Percentiles rank a stretch among this genome's conserved stretches.
These are phyloP conservation scores for Gymnocephalus cernua DNA, from an alignment of 2,113 vertebrate species.

Conservation along the genomic window DNA sequence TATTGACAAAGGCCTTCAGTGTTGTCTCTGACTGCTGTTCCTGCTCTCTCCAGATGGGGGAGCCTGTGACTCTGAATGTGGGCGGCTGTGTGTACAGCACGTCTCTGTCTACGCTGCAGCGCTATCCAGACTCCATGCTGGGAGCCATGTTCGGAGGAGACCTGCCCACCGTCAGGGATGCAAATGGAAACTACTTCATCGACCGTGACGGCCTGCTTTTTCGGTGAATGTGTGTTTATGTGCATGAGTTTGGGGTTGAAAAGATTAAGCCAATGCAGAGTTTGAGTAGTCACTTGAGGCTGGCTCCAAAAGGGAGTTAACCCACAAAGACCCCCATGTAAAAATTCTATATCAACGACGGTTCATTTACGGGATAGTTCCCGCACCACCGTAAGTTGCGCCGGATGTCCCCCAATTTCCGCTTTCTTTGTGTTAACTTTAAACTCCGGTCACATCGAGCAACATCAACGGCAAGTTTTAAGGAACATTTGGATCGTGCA, in stretches of 20 bases:
- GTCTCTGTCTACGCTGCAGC: constrained; percentile 90
- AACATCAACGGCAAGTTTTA: too few relatives aligned
- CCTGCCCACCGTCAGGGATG: constrained; percentile 89
- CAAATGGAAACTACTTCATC: constrained; percentile 92
- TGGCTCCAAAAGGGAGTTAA: too few relatives aligned
- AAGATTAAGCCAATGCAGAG: too few relatives aligned
- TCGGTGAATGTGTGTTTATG: constrained; percentile 63
- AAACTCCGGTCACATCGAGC: too few relatives aligned
- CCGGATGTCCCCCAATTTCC: too few relatives aligned
- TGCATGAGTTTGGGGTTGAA: background rate
- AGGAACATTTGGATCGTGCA: too few relatives aligned
- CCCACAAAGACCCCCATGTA: too few relatives aligned
- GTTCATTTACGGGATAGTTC: too few relatives aligned
- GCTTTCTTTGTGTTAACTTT: too few relatives aligned
- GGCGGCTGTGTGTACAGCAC: constrained; percentile 94
- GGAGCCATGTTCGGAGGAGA: constrained; percentile 94
- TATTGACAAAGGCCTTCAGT: background rate
- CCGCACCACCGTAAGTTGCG: too few relatives aligned
- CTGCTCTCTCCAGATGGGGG: constrained; percentile 89
- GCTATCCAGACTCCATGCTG: constrained; percentile 93
- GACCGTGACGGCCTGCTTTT: constrained; percentile 93
- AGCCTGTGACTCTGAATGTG: constrained; percentile 91
- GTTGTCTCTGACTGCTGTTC: constrained; percentile 17
- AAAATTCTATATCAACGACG: too few relatives aligned
- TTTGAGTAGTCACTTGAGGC: too few relatives aligned